Evolutionary conservation across 1,140 invertebrate species (phyloP).

Genomic region (Acromyrmex heyeri): DNA sequence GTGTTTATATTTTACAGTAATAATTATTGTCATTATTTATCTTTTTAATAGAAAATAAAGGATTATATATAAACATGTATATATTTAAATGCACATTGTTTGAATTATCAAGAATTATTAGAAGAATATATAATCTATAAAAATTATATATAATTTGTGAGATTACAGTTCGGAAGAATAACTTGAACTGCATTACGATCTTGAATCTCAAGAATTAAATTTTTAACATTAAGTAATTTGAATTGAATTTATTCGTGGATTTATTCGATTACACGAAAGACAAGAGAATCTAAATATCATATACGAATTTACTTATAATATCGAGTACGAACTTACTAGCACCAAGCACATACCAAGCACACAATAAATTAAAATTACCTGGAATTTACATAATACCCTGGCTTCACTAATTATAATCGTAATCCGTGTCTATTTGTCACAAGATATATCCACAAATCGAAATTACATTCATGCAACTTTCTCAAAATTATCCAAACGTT

Average conservation of each 20-base stretch:
- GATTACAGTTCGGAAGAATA: too few relatives aligned
- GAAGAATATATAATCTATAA: too few relatives aligned
- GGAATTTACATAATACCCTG: constrained; percentile 63
- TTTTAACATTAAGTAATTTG: too few relatives aligned
- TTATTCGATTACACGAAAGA: background rate
- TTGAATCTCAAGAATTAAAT: too few relatives aligned
- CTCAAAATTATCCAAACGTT: constrained; percentile 14
- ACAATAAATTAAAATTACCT: constrained; percentile 70
- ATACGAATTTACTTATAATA: constrained; percentile 24
- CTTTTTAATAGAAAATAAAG: too few relatives aligned
- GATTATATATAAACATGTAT: too few relatives aligned
- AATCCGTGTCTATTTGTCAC: constrained; percentile 16
- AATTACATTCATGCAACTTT: background rate
- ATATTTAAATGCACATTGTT: too few relatives aligned
- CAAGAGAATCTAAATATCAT: constrained; percentile 70
- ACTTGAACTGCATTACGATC: too few relatives aligned
- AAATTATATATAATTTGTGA: too few relatives aligned
- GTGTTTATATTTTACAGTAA: too few relatives aligned
- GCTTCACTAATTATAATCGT: constrained; percentile 22
- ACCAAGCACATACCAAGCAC: constrained; percentile 65
- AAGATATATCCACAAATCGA: background rate
- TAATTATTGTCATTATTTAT: too few relatives aligned
- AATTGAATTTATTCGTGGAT: background rate
- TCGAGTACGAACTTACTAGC: constrained; percentile 62
- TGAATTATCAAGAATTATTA: too few relatives aligned